Evolutionary conservation across 2,888 invertebrate genomes (phyloP).

Genomic region (Drosophila longiperda): DNA sequence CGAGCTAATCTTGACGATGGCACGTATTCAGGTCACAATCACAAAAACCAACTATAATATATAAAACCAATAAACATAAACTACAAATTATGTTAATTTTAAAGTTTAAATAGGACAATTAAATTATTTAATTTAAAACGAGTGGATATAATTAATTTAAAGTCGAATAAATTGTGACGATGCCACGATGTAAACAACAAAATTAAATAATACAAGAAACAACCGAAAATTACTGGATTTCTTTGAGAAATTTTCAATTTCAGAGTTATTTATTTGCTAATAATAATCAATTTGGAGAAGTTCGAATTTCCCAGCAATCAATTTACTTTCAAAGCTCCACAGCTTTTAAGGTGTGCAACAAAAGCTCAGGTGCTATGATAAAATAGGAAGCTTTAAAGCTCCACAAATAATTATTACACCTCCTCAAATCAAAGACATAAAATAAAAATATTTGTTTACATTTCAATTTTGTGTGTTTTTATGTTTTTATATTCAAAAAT

Average conservation of each 20-base stretch:
- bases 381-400: conserved; percentile 4
- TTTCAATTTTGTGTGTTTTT: conserved; percentile 45
- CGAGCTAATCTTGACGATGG: conserved; percentile 16
- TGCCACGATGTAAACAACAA: conserved; percentile 56
- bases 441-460: conserved; percentile 13
- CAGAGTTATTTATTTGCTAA: neutral
- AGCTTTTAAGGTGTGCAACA: too few relatives aligned
- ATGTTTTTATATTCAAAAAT: conserved; percentile 56
- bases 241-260: neutral
- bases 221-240: neutral
- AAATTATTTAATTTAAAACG: conserved; percentile 80
- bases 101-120: conserved; percentile 82
- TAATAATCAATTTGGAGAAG: neutral
- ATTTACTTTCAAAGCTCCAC: conserved; percentile 4
- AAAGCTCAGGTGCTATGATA: neutral
- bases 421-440: neutral
- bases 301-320: neutral
- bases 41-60: conserved; percentile 36
- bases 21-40: conserved; percentile 65
- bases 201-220: conserved; percentile 54
- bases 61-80: conserved; percentile 60
- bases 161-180: conserved; percentile 60
- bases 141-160: conserved; percentile 72
- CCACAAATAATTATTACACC: neutral
- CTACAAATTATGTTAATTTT: conserved; percentile 79